Base-by-base conservation (phyloP, 2,888 invertebrate genomes). In the Zhuqinia jingwanae region DNA sequence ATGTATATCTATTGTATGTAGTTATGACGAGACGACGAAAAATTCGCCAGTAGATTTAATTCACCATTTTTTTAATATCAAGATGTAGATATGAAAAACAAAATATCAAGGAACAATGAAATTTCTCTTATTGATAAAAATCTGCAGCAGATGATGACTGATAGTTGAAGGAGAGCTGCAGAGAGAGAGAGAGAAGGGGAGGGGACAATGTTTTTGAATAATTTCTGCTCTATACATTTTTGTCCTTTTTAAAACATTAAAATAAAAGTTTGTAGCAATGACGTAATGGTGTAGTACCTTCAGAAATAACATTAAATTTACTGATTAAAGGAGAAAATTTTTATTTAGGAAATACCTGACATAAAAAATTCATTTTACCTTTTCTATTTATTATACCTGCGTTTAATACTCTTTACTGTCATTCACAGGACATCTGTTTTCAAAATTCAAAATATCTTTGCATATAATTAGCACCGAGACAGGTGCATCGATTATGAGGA, bases 41-140 rank as follows among this genome's bases (percentile, higher is more conserved):
- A 53, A 56, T 36, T 36, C 25, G 63, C 36, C 36, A 77, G 8
- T 8, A 36, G 36, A 79, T 50, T 30, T n/a, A n/a, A n/a, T n/a
- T n/a, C n/a, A n/a, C n/a, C n/a, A n/a, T n/a, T n/a, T n/a, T n/a
- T n/a, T n/a, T 80, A 47, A 58, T 25, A 68, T 56, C 56, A 80
- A 80, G 80, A 80, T 80, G 53, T 3, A 50, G 80, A 80, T 80
- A 80, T 15, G 25, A 30, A n/a, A 30, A 70, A 56, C 47, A 80
- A 68, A 68, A 70, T 36, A 80, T 36, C 30, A 25, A 53, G 20
- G 47, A 80, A 80, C 80, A 80, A 80, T 80, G 15, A 53, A 68
- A 68, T 80, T 80, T 80, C 80, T 80, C 68, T 80, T 80, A 80
- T 80, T 80, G 80, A 80, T 80, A 80, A 20, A 36, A 20, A 79